Conservation (phyloP, 2,888 invertebrate species). For the Alloscopus bannaensis region DNA sequence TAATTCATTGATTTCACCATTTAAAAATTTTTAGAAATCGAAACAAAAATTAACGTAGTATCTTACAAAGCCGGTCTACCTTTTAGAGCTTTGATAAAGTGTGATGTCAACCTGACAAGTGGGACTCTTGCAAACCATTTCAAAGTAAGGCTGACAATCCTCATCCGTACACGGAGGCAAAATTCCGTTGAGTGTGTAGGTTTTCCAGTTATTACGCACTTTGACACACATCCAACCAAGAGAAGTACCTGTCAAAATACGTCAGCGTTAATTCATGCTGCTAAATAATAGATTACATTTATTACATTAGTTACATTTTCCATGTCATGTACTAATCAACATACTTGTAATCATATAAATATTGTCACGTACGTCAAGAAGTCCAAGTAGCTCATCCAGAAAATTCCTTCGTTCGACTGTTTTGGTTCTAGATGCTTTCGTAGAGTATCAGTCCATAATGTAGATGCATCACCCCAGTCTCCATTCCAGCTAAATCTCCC, state of each 20-base stretch:
- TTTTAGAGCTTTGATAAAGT: slow-evolving; percentile 47
- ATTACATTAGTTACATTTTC: no score
- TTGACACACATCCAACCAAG: slow-evolving; percentile 98
- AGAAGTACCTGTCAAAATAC: slow-evolving; percentile 84
- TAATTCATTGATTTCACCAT: no score
- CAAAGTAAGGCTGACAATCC: slow-evolving; percentile 55
- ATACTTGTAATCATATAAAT: slow-evolving; percentile 15
- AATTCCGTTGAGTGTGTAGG: slow-evolving; percentile 33
- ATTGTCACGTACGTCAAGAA: slow-evolving; percentile 83
- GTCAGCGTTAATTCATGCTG: slow-evolving; percentile 6
- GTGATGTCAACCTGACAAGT: slow-evolving; percentile 52
- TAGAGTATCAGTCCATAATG: slow-evolving; percentile 83
- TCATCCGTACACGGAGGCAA: slow-evolving; percentile 44
- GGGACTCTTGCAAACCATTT: slow-evolving; percentile 12
- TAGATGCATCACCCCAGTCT: slow-evolving; percentile 89
- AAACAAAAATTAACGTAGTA: neutral
- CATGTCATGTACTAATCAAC: no score
- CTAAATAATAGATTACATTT: no score
- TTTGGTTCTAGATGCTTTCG: slow-evolving; percentile 84
- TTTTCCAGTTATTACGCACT: slow-evolving; percentile 76
- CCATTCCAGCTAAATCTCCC: slow-evolving; percentile 98
- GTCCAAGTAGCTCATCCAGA: slow-evolving; percentile 98
- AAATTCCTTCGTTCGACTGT: slow-evolving; percentile 90
- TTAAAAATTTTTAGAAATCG: no score
- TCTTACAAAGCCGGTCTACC: slow-evolving; percentile 4